Conservation (phyloP, 2,888 invertebrate genomes). For the Drosophila nr. perissopoda region DNA sequence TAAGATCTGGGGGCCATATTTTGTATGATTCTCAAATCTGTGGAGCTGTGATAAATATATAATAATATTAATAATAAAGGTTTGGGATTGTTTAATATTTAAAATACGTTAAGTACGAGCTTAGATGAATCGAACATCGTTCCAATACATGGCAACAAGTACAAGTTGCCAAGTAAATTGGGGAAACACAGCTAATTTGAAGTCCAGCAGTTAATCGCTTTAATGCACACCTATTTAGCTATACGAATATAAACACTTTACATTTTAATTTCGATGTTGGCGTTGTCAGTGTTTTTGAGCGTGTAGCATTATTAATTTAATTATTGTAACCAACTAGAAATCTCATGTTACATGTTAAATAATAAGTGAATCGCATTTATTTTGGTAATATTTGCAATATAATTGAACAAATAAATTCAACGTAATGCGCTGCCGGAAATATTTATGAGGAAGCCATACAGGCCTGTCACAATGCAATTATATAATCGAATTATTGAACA, state of each 20-base stretch:
- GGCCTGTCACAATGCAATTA: constrained; percentile 13
- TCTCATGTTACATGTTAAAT: constrained; percentile 22
- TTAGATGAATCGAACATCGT: neutral
- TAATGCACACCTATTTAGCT: neutral
- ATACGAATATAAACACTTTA: constrained; percentile 21
- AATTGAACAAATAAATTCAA: constrained; percentile 55
- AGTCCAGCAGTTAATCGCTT: constrained; percentile 5
- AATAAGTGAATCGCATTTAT: constrained; percentile 26
- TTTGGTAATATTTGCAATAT: constrained; percentile 29
- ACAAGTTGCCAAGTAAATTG: neutral
- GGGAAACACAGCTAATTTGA: neutral
- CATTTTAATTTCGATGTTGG: constrained; percentile 28
- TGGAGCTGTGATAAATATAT: neutral
- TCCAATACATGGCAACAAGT: neutral
- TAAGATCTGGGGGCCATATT: neutral
- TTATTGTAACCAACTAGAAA: constrained; percentile 23
- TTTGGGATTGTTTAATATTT: neutral
- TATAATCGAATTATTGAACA: constrained; percentile 8
- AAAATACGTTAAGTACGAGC: neutral
- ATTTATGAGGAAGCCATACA: constrained; percentile 13
- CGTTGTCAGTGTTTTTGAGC: constrained; percentile 18
- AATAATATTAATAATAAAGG: neutral
- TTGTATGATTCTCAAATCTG: neutral
- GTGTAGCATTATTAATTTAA: constrained; percentile 36
- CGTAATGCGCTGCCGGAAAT: constrained; percentile 13